Evolutionary conservation across 1,140 invertebrate species (phyloP), one percentile per base, ranked within the genome.

Genomic region (Marisa cornuarietis): DNA sequence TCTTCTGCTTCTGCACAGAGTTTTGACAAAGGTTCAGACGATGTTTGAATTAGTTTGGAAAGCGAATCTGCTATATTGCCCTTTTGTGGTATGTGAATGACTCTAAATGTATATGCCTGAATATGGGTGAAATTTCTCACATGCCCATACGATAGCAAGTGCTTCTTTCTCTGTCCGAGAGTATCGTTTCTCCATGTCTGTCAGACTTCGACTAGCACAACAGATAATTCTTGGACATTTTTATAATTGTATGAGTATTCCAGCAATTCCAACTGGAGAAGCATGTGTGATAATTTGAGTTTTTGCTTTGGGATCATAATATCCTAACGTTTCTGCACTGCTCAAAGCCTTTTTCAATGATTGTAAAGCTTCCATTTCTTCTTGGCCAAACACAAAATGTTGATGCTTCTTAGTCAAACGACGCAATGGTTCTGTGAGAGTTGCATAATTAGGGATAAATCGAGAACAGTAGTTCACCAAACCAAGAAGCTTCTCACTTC

Each of bases 101-200:
- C 80, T n/a, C 42, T 79, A 62, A 81, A 84, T 16, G n/a, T 20
- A 71, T 84, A 86, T 1, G 81, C 80, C 72, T 85, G 84, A 81
- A 58, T 85, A 93, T 26, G 84, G 81, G 65, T 88, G 79, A 80
- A 92, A 92, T 62, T 90, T 88, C 80, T 90, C 84, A 63, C 91
- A 85, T 13, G 89, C 87, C 86, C 85, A 92, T 11, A 92, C n/a
- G n/a, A 84, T 13, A n/a, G 87, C 91, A 51, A 92, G 78, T 26
- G 83, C 86, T 83, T 92, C 91, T 78, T 85, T 88, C 82, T 93
- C 92, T n/a, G n/a, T 31, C 16, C 87, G 89, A 0, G 86, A 87
- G 80, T 92, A 92, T 51, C 80, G 79, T 63, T 73, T 75, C 75
- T 88, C 85, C 20, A 80, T 66, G 52, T 51, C 62, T 26, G 72